A percentile compares a stretch with the other conserved stretches of the same genome.
Conservation (phyloP, 1,140 invertebrate genomes). For the Campodea augens region DNA sequence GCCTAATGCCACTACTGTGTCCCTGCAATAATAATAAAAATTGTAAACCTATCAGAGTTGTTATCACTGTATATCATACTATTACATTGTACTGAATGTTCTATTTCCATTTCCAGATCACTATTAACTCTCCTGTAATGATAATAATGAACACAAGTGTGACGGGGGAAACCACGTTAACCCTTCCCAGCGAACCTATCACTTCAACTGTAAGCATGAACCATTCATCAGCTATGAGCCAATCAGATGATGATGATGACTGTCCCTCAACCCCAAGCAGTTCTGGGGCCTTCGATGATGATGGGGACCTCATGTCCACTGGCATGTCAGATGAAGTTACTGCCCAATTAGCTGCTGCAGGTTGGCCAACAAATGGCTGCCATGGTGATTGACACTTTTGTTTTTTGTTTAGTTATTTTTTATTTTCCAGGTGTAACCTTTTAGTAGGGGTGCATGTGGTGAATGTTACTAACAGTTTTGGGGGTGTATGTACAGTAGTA, state of each 20-base stretch:
- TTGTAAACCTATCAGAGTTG: no score
- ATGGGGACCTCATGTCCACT: constrained; percentile 49
- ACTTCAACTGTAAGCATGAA: constrained; percentile 19
- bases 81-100: no score
- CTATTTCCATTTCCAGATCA: constrained; percentile 16
- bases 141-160: constrained; percentile 32
- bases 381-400: constrained; percentile 25
- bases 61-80: no score
- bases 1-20: no score
- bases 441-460: no score
- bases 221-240: constrained; percentile 2
- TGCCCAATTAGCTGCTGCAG: constrained; percentile 83
- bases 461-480: no score
- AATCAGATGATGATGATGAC: constrained; percentile 33
- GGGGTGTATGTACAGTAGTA: no score
- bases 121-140: constrained; percentile 24
- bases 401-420: constrained; percentile 6
- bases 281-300: constrained; percentile 42
- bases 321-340: constrained; percentile 84
- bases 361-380: constrained; percentile 37
- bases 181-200: constrained; percentile 23
- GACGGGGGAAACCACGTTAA: constrained; percentile 35
- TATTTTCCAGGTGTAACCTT: no score
- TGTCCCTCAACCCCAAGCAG: constrained; percentile 44
- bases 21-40: no score